Evolutionary conservation across 2,888 invertebrate species (phyloP).

Genomic region (Stenchaetothrips biformis): DNA sequence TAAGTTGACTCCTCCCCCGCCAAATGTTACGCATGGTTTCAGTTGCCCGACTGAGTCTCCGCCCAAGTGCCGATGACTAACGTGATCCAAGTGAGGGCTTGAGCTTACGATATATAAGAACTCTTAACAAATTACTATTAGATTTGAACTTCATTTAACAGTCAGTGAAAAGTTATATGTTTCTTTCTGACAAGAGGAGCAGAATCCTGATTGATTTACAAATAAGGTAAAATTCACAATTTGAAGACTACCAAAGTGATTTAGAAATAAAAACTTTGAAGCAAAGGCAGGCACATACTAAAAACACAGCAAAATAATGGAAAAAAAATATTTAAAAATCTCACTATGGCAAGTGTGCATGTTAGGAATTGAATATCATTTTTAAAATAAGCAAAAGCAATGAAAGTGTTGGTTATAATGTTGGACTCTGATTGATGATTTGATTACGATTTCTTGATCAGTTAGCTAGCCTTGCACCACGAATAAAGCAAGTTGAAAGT

Average conservation of each 20-base stretch:
- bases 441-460: constrained; percentile 26
- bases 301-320: not conserved
- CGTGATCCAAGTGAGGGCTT: no score
- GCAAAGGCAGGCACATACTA: not conserved
- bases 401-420: not conserved
- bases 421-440: constrained; percentile 29
- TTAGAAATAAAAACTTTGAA: not conserved
- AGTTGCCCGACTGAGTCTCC: no score
- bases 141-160: no score
- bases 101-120: no score
- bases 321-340: not conserved
- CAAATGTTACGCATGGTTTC: no score
- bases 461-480: constrained; percentile 5
- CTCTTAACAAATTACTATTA: no score
- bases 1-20: no score
- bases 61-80: no score
- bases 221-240: not conserved
- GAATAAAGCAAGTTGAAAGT: not conserved
- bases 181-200: no score
- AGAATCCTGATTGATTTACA: no score
- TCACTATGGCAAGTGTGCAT: not conserved
- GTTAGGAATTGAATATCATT: not conserved
- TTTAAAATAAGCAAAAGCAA: not conserved
- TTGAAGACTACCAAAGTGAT: no score
- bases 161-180: no score